Conservation (phyloP, 1,140 invertebrate genomes). For the Penaeus chinensis region DNA sequence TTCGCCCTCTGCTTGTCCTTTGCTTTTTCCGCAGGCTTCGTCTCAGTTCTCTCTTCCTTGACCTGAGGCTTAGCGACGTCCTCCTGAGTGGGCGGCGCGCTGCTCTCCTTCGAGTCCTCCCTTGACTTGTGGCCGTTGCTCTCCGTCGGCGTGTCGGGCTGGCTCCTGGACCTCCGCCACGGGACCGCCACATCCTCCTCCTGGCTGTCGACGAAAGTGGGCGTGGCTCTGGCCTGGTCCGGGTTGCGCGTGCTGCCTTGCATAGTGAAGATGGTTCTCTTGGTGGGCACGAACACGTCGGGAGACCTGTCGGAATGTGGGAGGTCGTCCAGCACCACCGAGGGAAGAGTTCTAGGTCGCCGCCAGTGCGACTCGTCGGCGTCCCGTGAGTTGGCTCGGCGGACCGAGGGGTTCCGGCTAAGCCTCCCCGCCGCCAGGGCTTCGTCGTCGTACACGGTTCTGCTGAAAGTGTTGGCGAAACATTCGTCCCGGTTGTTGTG, state of each 20-base stretch:
- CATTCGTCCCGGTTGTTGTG: slow-evolving; percentile 41
- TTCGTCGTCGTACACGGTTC: slow-evolving; percentile 46
- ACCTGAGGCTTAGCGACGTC: too few species aligned
- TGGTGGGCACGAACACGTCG: slow-evolving; percentile 51
- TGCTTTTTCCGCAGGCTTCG: too few species aligned
- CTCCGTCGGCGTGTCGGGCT: too few species aligned
- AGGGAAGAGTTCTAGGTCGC: slow-evolving; percentile 15
- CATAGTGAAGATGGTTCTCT: slow-evolving; percentile 50
- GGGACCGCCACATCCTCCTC: slow-evolving; percentile 14
- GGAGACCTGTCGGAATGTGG: slow-evolving; percentile 33
- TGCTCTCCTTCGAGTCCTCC: too few species aligned
- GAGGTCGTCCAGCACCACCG: not conserved
- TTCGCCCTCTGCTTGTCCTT: too few species aligned
- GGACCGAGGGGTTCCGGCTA: slow-evolving; percentile 23
- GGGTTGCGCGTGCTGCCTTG: slow-evolving; percentile 36
- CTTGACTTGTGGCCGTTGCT: too few species aligned
- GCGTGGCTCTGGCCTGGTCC: slow-evolving; percentile 49
- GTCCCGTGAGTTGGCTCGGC: slow-evolving; percentile 15
- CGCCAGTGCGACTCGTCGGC: slow-evolving; percentile 6
- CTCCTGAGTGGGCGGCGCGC: too few species aligned
- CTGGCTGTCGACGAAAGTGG: slow-evolving; percentile 52
- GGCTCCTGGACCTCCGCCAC: too few species aligned
- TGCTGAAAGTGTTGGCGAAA: slow-evolving; percentile 46
- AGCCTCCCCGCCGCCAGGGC: slow-evolving; percentile 29
- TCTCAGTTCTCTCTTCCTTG: too few species aligned